A percentile compares a stretch with the other conserved stretches of the same genome.
Evolutionary conservation across 2,113 vertebrate genomes (phyloP).

Genomic region (Phylloscopus whistleri): DNA sequence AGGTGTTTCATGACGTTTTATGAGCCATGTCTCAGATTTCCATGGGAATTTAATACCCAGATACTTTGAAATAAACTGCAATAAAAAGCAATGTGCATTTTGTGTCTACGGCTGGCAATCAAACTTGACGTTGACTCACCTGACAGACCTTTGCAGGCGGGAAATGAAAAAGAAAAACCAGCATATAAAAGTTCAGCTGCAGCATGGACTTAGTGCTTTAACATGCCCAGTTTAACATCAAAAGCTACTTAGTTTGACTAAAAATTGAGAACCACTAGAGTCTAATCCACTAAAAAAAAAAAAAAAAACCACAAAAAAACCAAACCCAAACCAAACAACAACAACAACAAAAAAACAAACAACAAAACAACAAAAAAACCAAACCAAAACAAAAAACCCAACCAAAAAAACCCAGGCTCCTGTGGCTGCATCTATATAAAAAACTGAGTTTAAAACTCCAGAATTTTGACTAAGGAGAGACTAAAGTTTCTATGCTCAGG

Average conservation of each 20-base stretch:
- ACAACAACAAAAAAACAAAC: not conserved
- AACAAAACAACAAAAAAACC: too few relatives aligned
- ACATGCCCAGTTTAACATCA: not conserved
- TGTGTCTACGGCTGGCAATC: not conserved
- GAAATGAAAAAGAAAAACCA: not conserved
- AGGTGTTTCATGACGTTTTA: constrained; percentile 1
- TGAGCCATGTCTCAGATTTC: not conserved
- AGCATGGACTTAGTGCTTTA: not conserved
- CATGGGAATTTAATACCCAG: not conserved
- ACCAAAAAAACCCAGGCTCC: not conserved
- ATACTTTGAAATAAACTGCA: not conserved
- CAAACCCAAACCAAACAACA: too few relatives aligned
- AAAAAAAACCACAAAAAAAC: too few relatives aligned
- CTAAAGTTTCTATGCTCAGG: not conserved
- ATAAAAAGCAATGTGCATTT: not conserved
- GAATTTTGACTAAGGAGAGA: not conserved
- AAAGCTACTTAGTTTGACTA: not conserved
- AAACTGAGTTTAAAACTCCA: not conserved
- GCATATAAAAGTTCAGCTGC: not conserved
- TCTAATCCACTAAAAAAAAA: not conserved
- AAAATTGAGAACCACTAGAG: not conserved
- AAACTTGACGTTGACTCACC: not conserved
- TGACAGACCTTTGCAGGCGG: not conserved
- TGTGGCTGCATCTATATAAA: not conserved
- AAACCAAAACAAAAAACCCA: too few relatives aligned